Conservation (phyloP, 2,888 invertebrate species). For the Seira sanloemensis region DNA sequence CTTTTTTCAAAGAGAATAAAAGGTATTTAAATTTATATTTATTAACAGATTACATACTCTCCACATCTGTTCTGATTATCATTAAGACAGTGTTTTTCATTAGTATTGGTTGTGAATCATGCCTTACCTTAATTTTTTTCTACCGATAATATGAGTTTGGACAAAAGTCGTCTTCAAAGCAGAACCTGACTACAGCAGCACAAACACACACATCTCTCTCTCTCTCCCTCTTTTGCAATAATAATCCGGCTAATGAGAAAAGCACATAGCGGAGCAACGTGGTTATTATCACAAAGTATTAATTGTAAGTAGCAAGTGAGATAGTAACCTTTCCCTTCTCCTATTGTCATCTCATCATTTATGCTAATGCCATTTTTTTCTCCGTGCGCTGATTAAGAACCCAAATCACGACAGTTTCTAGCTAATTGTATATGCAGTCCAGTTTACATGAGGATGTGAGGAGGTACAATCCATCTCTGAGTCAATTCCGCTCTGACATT, state of each 20-base stretch:
- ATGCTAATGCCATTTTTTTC: constrained; percentile 46
- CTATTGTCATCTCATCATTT: constrained; percentile 55
- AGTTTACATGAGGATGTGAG: constrained; percentile 37
- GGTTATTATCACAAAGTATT: constrained; percentile 46
- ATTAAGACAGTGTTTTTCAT: constrained; percentile 57
- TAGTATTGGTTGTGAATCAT: constrained; percentile 8
- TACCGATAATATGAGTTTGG: background rate
- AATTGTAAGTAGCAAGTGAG: constrained; percentile 64
- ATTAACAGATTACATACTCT: constrained; percentile 56
- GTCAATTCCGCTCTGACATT: too few relatives aligned
- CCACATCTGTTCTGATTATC: constrained; percentile 62
- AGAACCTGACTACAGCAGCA: background rate
- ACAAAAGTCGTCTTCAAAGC: background rate
- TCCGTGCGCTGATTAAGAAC: constrained; percentile 53
- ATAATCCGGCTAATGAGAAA: constrained; percentile 49
- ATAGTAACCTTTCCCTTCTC: constrained; percentile 44
- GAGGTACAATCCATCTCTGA: too few relatives aligned
- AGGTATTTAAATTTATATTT: constrained; percentile 55
- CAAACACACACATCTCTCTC: too few relatives aligned
- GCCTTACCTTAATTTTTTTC: background rate
- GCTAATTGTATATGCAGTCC: constrained; percentile 63
- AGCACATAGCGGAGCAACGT: constrained; percentile 29
- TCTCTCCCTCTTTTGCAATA: background rate
- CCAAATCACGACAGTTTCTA: constrained; percentile 60
- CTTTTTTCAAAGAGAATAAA: background rate